Percentiles rank a stretch among this genome's conserved stretches.
phyloP scores from a whole-genome alignment of 1,140 invertebrate genomes.

The Bombus cullumanus region DNA sequence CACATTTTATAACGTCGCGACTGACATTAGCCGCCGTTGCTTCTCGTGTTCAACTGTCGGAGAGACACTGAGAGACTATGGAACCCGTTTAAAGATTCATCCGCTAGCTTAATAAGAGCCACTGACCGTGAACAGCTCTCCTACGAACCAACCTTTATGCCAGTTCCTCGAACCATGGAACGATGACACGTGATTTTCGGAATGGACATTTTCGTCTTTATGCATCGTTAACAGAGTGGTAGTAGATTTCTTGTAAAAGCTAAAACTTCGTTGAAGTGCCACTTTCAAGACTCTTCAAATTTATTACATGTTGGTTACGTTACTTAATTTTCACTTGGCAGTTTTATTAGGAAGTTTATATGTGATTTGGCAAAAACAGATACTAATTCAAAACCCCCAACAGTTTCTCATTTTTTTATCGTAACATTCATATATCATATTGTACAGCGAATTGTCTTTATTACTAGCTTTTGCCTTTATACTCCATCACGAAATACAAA shows the following conservation, averaged over 20 bases:
- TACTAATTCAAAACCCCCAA: background rate
- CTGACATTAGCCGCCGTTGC: slow-evolving; percentile 65
- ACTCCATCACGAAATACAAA: background rate
- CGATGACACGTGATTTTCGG: background rate
- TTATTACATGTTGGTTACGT: background rate
- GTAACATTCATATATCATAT: too few species aligned
- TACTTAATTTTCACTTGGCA: background rate
- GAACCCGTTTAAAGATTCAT: slow-evolving; percentile 48
- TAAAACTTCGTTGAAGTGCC: background rate
- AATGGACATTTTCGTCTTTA: background rate
- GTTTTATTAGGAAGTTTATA: background rate
- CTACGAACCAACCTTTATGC: background rate
- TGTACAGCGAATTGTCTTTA: too few species aligned
- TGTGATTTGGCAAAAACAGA: background rate
- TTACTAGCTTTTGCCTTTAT: background rate
- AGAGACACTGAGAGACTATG: slow-evolving; percentile 6
- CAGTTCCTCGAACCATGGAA: slow-evolving; percentile 32
- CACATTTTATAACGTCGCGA: slow-evolving; percentile 71
- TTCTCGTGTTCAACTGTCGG: slow-evolving; percentile 40
- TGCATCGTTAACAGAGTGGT: background rate
- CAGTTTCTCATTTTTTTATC: background rate
- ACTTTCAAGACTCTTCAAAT: too few species aligned
- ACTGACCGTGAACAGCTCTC: background rate
- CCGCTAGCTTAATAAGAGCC: slow-evolving; percentile 18
- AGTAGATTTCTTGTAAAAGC: background rate